Percentiles rank a stretch among this genome's conserved stretches.
Conservation (phyloP, 2,113 vertebrate species). For the Festucalex cinctus region DNA sequence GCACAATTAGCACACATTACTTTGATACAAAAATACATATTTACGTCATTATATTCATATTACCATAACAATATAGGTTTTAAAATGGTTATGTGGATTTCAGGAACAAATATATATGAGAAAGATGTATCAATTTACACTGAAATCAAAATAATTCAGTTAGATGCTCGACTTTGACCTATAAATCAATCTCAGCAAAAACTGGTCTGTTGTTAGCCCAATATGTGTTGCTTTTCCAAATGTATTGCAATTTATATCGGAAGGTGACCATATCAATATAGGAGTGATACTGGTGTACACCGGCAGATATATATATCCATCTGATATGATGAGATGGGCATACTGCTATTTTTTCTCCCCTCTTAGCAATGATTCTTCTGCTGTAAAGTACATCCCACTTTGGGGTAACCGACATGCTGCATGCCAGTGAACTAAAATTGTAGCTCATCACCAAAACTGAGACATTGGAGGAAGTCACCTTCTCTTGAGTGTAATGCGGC, state of each 20-base stretch:
- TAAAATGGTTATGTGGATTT: neutral
- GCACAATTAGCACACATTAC: neutral
- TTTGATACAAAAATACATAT: slow-evolving; percentile 9
- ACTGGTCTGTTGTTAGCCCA: neutral
- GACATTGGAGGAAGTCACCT: neutral
- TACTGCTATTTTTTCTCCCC: too few relatives aligned
- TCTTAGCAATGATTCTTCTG: too few relatives aligned
- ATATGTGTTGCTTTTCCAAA: neutral
- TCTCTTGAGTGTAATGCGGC: neutral
- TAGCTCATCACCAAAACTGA: slow-evolving; percentile 5
- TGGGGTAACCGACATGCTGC: neutral
- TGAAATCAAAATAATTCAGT: neutral
- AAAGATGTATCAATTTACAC: neutral
- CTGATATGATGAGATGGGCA: too few relatives aligned
- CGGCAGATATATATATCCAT: too few relatives aligned
- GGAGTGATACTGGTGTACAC: too few relatives aligned
- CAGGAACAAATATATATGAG: neutral
- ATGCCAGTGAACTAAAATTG: neutral
- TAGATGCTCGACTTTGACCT: neutral
- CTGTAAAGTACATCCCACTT: neutral
- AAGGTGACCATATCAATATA: too few relatives aligned
- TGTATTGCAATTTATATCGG: too few relatives aligned
- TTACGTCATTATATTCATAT: neutral
- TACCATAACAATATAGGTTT: neutral
- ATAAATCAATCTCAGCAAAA: neutral